These are phyloP conservation scores for Drosophila recens DNA, from an alignment of 2,888 invertebrate genomes.

Conservation along the genomic window DNA sequence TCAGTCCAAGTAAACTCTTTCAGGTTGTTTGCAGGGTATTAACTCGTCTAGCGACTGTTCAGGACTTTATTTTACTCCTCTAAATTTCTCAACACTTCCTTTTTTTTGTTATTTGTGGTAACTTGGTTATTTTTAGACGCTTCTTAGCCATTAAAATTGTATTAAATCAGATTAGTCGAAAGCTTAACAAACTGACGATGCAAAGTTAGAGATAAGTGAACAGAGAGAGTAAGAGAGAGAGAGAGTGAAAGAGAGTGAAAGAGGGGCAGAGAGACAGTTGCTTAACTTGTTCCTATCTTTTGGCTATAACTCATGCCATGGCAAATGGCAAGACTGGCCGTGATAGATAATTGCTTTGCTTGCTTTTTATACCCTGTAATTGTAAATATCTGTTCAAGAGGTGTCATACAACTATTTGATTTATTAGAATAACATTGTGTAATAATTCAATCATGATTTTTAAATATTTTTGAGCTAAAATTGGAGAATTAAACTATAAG, in stretches of 20 bases:
- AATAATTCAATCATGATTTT: too few relatives aligned
- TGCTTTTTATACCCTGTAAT: conserved; percentile 21
- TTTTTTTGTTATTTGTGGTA: conserved; percentile 12
- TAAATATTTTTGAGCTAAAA: too few relatives aligned
- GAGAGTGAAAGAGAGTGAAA: background rate
- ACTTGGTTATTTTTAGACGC: conserved; percentile 29
- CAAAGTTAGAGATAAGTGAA: background rate
- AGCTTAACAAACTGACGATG: conserved; percentile 37
- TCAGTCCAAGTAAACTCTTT: background rate
- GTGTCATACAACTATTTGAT: background rate
- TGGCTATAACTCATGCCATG: background rate
- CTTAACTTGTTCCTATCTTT: conserved; percentile 27
- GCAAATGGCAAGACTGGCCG: conserved; percentile 11
- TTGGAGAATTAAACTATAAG: too few relatives aligned
- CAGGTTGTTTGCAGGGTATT: background rate
- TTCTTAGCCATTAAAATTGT: conserved; percentile 38
- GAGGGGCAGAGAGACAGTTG: conserved; percentile 14
- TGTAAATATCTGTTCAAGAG: background rate
- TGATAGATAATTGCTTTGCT: conserved; percentile 21
- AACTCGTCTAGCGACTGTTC: background rate
- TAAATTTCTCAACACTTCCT: conserved; percentile 12
- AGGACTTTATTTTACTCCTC: background rate
- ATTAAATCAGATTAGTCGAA: conserved; percentile 44
- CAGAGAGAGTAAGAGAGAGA: background rate
- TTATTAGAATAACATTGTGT: background rate